Evolutionary conservation across 2,797 vertebrate species (phyloP).

Genomic region (Rallus crepitans): DNA sequence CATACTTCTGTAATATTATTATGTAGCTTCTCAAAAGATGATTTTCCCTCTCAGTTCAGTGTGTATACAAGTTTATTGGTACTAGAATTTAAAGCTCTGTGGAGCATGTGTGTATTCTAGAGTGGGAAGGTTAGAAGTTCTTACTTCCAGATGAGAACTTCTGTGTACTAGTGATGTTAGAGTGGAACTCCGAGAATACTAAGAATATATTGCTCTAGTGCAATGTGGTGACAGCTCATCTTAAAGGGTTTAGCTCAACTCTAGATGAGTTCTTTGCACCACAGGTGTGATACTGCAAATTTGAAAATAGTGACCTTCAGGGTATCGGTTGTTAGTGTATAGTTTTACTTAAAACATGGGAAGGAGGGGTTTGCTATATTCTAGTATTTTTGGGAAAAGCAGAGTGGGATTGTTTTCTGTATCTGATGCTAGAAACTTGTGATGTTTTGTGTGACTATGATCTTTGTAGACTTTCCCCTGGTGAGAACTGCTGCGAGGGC

Average conservation of each 20-base stretch:
- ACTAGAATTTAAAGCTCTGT: not conserved
- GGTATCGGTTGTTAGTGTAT: accelerated
- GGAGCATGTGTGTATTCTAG: accelerated
- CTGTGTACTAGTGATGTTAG: not conserved
- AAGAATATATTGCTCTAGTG: not conserved
- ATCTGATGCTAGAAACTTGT: not conserved
- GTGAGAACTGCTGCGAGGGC: not conserved
- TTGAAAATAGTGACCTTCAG: not conserved
- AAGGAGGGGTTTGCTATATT: not conserved
- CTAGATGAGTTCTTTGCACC: not conserved
- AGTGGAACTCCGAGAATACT: not conserved
- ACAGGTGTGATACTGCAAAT: not conserved
- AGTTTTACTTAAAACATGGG: not conserved
- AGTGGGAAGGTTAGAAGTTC: not conserved
- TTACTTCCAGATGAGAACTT: not conserved
- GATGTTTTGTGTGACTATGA: not conserved
- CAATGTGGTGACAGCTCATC: not conserved
- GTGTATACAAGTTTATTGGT: not conserved
- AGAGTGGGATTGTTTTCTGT: not conserved
- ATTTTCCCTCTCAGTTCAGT: not conserved
- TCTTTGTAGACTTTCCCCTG: not conserved
- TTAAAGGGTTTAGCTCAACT: not conserved
- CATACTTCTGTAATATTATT: not conserved
- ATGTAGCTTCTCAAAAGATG: not conserved
- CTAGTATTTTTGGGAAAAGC: not conserved